These are phyloP conservation scores for Orchesellides sinensis DNA, from an alignment of 2,888 invertebrate species.

Conservation along the genomic window DNA sequence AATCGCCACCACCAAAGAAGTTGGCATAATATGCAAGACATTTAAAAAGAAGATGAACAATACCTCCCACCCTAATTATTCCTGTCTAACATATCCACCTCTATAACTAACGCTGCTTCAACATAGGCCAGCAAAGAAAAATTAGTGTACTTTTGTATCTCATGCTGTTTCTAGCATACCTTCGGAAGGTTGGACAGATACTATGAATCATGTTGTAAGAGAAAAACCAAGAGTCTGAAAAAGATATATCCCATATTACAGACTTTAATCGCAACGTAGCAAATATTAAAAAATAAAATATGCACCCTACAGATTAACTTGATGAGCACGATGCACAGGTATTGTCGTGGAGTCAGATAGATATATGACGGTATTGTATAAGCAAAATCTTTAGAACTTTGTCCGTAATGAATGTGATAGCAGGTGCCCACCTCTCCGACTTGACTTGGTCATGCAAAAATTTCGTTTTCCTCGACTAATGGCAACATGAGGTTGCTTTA, in stretches of 20 bases:
- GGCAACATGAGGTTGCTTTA: conserved; percentile 39
- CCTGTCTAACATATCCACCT: conserved; percentile 34
- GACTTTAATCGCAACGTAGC: background rate
- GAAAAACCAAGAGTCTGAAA: conserved; percentile 17
- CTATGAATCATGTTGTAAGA: conserved; percentile 19
- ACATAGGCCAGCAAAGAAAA: conserved; percentile 4
- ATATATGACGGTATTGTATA: conserved; percentile 6
- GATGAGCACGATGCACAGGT: conserved; percentile 15
- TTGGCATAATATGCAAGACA: background rate
- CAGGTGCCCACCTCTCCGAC: conserved; percentile 40
- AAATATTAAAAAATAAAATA: conserved; percentile 25
- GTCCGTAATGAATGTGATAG: conserved; percentile 34
- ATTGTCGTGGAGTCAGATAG: conserved; percentile 38
- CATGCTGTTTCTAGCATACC: background rate
- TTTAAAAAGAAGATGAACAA: conserved; percentile 53
- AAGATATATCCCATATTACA: conserved; percentile 1
- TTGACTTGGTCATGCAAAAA: too few relatives aligned
- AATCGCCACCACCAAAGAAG: conserved; percentile 39
- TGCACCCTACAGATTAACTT: background rate
- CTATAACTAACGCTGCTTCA: conserved; percentile 4
- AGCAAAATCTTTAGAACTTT: conserved; percentile 14
- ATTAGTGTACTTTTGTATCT: conserved; percentile 29
- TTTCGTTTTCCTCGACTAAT: too few relatives aligned
- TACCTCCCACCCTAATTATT: conserved; percentile 65
- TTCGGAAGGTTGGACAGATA: conserved; percentile 13